Evolutionary conservation across 2,888 invertebrate genomes (phyloP).

Genomic region (Dasypolia templi): DNA sequence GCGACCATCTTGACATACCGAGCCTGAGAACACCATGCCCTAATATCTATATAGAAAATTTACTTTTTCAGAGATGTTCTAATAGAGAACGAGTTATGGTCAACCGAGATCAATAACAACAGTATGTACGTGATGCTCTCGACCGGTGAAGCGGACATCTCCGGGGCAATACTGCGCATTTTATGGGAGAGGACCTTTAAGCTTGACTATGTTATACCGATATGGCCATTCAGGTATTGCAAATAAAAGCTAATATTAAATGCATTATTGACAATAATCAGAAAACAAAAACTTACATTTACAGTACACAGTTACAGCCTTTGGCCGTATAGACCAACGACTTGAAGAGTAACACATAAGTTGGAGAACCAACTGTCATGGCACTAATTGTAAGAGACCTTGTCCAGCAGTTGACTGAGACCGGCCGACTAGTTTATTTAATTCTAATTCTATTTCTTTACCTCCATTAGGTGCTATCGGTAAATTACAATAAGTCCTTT

Average conservation of each 20-base stretch:
- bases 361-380: background rate
- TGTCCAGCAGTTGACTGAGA: background rate
- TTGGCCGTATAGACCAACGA: background rate
- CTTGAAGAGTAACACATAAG: background rate
- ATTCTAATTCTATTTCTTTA: too few relatives aligned
- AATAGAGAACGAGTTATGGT: constrained; percentile 75
- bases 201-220: constrained; percentile 77
- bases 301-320: background rate
- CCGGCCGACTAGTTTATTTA: background rate
- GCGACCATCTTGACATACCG: too few relatives aligned
- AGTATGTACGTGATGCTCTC: constrained; percentile 80
- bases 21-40: too few relatives aligned
- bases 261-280: background rate
- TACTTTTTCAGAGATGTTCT: constrained; percentile 73
- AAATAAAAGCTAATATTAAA: background rate
- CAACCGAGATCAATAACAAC: constrained; percentile 71
- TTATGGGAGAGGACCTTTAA: constrained; percentile 67
- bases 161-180: constrained; percentile 77
- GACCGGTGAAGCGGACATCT: constrained; percentile 75
- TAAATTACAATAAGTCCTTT: background rate
- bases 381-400: too few relatives aligned
- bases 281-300: background rate
- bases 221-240: constrained; percentile 81
- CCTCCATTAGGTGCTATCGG: too few relatives aligned
- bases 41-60: background rate